phyloP scores from a whole-genome alignment of 2,797 vertebrate species.

The Chrysocyon brachyurus region DNA sequence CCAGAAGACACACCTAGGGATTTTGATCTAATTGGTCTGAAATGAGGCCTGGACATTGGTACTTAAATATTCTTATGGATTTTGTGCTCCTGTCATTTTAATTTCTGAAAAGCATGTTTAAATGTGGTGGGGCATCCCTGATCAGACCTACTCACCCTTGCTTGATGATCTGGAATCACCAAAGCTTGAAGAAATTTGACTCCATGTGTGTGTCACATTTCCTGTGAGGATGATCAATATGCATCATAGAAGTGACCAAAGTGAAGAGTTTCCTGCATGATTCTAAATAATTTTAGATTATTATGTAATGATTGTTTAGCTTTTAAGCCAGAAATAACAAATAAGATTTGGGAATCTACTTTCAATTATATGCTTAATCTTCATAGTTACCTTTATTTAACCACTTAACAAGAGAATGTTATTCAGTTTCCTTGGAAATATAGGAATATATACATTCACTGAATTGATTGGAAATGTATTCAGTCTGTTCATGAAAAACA shows the following conservation, averaged over 20 bases:
- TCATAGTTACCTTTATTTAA: background rate
- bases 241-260: background rate
- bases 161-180: background rate
- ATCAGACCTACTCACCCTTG: background rate
- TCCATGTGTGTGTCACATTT: background rate
- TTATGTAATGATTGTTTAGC: background rate
- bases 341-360: background rate
- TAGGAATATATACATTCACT: background rate
- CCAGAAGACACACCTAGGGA: background rate
- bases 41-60: background rate
- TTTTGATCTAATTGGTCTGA: background rate
- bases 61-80: background rate
- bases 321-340: background rate
- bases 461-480: background rate
- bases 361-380: background rate
- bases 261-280: background rate
- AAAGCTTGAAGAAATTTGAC: background rate
- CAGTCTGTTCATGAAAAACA: background rate
- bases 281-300: conserved; percentile 11
- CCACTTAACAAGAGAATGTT: background rate
- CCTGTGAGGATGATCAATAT: background rate
- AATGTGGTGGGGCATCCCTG: background rate
- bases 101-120: background rate
- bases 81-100: background rate
- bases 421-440: background rate